A percentile compares a stretch with the other conserved stretches of the same genome.
Conservation (phyloP, 2,797 vertebrate genomes). For the Brachyrhaphis roseni region DNA sequence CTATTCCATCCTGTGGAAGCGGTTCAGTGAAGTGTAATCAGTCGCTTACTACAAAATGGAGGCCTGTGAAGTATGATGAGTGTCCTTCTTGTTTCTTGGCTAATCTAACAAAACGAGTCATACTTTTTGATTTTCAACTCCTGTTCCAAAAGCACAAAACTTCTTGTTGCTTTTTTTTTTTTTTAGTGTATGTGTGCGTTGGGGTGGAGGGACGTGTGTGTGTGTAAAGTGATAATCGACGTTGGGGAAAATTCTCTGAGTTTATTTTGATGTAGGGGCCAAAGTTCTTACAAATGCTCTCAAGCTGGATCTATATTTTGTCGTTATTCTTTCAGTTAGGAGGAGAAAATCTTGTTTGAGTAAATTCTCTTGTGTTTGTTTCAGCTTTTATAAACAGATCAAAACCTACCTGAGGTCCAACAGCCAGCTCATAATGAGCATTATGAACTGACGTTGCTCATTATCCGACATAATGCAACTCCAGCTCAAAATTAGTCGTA, state of each 20-base stretch:
- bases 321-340: not conserved
- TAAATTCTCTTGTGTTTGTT: not conserved
- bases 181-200: not conserved
- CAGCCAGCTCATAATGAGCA: not conserved
- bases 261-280: not conserved
- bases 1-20: not conserved
- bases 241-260: not conserved
- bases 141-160: not conserved
- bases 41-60: not conserved
- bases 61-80: not conserved
- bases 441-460: too few relatives aligned
- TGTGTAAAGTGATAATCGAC: not conserved
- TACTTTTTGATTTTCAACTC: not conserved
- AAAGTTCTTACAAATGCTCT: not conserved
- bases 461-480: too few relatives aligned
- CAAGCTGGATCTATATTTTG: not conserved
- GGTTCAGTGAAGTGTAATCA: not conserved
- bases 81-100: not conserved
- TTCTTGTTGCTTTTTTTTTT: not conserved
- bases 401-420: too few relatives aligned
- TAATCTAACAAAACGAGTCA: not conserved
- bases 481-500: not conserved
- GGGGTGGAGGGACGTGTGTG: too few relatives aligned
- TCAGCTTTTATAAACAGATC: not conserved
- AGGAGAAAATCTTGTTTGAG: not conserved